Percentiles rank a stretch among this genome's conserved stretches.
Evolutionary conservation across 1,140 invertebrate species (phyloP).

Genomic region (Cepaea nemoralis): DNA sequence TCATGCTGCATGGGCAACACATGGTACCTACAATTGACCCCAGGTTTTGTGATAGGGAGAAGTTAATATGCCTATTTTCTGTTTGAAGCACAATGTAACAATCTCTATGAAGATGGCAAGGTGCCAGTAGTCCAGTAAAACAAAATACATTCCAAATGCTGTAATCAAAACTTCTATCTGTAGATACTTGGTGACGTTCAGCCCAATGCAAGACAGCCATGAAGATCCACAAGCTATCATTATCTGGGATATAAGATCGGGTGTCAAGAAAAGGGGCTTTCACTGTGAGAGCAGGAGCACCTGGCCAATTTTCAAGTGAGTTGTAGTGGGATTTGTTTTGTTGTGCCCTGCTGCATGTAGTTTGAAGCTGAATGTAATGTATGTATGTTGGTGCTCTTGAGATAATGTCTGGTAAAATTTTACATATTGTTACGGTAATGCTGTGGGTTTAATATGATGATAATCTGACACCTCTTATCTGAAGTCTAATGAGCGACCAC

Average conservation of each 20-base stretch:
- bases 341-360: not conserved
- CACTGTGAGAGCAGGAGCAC: constrained; percentile 82
- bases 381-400: not conserved
- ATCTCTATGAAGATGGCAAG: no score
- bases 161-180: no score
- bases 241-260: constrained; percentile 90
- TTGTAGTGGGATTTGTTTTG: constrained; percentile 18
- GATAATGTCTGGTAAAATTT: no score
- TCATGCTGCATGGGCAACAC: no score
- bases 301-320: constrained; percentile 90
- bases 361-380: not conserved
- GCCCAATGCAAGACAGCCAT: constrained; percentile 79
- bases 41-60: no score
- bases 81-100: no score
- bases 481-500: not conserved
- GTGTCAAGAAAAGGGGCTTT: constrained; percentile 92
- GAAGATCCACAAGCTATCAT: constrained; percentile 73
- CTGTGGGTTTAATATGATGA: no score
- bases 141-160: no score
- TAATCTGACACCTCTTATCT: not conserved
- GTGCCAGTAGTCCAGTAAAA: no score
- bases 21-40: no score
- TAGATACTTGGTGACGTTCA: constrained; percentile 92
- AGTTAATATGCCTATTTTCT: no score
- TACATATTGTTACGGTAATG: no score